These are phyloP conservation scores for Prolemur simus DNA, from an alignment of 2,113 vertebrate species.

Conservation along the genomic window DNA sequence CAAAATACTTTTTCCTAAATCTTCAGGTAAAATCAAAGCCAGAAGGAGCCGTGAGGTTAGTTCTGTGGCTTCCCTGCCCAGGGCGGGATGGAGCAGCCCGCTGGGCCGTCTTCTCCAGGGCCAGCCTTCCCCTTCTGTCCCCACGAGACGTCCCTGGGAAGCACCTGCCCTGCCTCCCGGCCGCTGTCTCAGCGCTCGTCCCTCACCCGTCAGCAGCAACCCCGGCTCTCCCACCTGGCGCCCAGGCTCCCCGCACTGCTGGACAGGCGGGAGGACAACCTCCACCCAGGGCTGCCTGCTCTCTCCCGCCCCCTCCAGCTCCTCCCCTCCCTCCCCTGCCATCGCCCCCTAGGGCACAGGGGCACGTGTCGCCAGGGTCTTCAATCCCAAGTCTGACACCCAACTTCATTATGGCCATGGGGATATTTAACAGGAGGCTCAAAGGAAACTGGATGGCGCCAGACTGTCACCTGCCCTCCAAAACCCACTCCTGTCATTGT, in stretches of 20 bases:
- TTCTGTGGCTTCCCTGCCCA: neutral
- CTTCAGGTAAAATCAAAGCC: neutral
- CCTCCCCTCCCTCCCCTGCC: no score
- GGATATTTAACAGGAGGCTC: neutral
- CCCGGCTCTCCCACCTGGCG: no score
- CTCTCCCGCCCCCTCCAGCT: no score
- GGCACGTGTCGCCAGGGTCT: fast-evolving
- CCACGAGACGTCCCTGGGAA: no score
- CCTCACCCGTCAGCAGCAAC: no score
- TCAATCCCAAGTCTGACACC: neutral
- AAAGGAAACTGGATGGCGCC: no score
- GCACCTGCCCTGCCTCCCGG: no score
- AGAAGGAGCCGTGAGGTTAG: fast-evolving
- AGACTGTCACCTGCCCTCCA: neutral
- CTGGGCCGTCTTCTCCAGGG: no score
- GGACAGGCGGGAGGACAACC: no score
- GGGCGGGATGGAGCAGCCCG: neutral
- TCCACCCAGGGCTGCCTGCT: no score
- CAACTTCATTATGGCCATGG: fast-evolving
- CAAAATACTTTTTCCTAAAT: neutral
- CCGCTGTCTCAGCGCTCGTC: neutral
- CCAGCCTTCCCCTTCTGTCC: fast-evolving
- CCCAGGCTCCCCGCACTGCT: no score
- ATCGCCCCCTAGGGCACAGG: no score
- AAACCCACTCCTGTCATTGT: neutral